A percentile compares a stretch with the other conserved stretches of the same genome.
Conservation (phyloP, 64 coral and sea anemone species). For the Stylophora pistillata region DNA sequence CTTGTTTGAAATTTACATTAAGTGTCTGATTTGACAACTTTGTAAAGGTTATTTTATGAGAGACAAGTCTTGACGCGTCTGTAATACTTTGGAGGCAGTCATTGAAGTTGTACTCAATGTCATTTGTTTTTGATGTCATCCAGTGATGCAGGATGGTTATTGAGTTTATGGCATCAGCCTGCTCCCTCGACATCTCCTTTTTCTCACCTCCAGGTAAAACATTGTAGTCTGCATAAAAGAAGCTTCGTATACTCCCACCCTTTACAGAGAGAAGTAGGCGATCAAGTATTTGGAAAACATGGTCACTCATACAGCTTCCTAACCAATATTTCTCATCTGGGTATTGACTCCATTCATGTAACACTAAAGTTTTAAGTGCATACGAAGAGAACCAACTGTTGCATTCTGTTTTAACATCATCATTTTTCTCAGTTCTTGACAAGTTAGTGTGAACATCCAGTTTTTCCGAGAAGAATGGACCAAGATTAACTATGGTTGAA, state of each 20-base stretch:
- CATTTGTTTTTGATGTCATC: not conserved
- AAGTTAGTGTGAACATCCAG: too few species aligned
- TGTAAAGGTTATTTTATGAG: not conserved
- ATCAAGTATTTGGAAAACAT: constrained; percentile 16
- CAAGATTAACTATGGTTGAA: not conserved
- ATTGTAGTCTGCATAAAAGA: constrained; percentile 38
- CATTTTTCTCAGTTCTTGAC: too few species aligned
- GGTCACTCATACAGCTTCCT: not conserved
- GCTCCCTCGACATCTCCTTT: too few species aligned
- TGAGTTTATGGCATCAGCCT: not conserved
- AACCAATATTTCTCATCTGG: not conserved
- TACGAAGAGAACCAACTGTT: constrained; percentile 28
- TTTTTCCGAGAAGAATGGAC: not conserved
- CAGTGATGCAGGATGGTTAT: not conserved
- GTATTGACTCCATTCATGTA: constrained; percentile 36
- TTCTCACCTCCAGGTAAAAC: not conserved
- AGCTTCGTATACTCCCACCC: constrained; percentile 7
- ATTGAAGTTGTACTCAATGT: not conserved
- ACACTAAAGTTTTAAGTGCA: constrained; percentile 35
- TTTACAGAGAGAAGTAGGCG: not conserved
- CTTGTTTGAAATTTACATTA: not conserved
- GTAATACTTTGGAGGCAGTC: not conserved
- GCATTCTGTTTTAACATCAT: too few species aligned
- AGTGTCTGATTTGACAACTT: not conserved
- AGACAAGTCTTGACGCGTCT: not conserved